phyloP scores from a whole-genome alignment of 92 coral and sea anemone genomes.

The Porites divaricata region DNA sequence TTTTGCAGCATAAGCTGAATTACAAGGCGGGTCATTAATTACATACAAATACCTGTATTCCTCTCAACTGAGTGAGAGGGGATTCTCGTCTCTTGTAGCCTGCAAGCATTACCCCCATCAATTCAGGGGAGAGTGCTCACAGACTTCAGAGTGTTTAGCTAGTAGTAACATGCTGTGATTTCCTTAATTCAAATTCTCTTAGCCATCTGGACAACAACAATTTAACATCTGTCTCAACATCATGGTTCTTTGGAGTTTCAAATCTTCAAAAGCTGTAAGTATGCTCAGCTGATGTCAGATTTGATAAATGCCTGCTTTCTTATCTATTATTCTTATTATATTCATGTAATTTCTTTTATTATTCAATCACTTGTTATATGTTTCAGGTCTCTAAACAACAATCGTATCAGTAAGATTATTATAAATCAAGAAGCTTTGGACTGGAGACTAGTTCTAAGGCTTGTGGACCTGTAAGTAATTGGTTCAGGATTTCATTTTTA shows the following conservation, averaged over 20 bases:
- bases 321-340: too few species aligned
- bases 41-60: too few species aligned
- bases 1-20: too few species aligned
- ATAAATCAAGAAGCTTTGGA: slow-evolving; percentile 21
- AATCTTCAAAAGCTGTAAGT: slow-evolving; percentile 87
- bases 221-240: slow-evolving; percentile 61
- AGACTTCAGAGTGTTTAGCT: background rate
- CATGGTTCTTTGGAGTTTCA: slow-evolving; percentile 72
- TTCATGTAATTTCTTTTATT: background rate
- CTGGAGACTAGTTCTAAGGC: slow-evolving; percentile 52
- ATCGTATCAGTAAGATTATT: slow-evolving; percentile 61
- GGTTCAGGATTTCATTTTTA: too few species aligned
- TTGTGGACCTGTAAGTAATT: slow-evolving; percentile 73
- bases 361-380: background rate
- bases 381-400: slow-evolving; percentile 74
- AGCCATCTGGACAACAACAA: slow-evolving; percentile 87
- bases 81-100: too few species aligned
- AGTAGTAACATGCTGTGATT: background rate
- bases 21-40: too few species aligned
- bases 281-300: background rate
- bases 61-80: too few species aligned
- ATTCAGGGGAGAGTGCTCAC: too few species aligned
- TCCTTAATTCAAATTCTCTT: background rate
- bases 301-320: background rate
- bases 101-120: too few species aligned